A percentile compares a stretch with the other conserved stretches of the same genome.
phyloP scores from a whole-genome alignment of 2,888 invertebrate genomes.

The Cybosia mesomella region DNA sequence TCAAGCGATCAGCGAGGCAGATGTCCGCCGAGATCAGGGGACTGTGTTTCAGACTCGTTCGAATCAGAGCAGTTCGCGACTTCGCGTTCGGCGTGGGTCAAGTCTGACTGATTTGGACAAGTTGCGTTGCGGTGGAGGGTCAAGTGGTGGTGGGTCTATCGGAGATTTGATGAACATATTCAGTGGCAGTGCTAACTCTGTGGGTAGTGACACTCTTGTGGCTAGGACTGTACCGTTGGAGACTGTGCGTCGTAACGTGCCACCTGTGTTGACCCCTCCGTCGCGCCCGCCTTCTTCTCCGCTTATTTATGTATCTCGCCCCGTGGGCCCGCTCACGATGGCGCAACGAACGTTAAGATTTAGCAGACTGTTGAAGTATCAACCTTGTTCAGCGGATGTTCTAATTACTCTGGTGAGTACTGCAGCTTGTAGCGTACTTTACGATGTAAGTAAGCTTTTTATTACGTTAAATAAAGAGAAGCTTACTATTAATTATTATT shows the following conservation, averaged over 20 bases:
- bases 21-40: constrained; percentile 83
- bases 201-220: constrained; percentile 90
- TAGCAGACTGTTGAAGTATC: constrained; percentile 89
- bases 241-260: constrained; percentile 87
- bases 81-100: constrained; percentile 89
- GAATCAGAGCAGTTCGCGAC: constrained; percentile 81
- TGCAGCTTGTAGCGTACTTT: constrained; percentile 32
- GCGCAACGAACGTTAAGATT: constrained; percentile 90
- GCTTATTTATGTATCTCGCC: constrained; percentile 76
- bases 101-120: constrained; percentile 92
- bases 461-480: neutral
- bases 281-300: constrained; percentile 75
- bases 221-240: constrained; percentile 91
- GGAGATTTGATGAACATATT: constrained; percentile 94
- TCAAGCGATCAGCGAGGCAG: constrained; percentile 81
- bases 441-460: neutral
- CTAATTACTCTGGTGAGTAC: constrained; percentile 78
- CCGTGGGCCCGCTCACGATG: constrained; percentile 88
- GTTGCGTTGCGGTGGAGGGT: constrained; percentile 80
- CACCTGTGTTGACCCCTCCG: constrained; percentile 81
- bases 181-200: constrained; percentile 90
- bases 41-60: constrained; percentile 78
- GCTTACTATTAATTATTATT: constrained; percentile 1
- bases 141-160: constrained; percentile 88
- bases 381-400: constrained; percentile 86